Base-by-base conservation (phyloP, 2,797 vertebrate genomes). In the Labroides dimidiatus region DNA sequence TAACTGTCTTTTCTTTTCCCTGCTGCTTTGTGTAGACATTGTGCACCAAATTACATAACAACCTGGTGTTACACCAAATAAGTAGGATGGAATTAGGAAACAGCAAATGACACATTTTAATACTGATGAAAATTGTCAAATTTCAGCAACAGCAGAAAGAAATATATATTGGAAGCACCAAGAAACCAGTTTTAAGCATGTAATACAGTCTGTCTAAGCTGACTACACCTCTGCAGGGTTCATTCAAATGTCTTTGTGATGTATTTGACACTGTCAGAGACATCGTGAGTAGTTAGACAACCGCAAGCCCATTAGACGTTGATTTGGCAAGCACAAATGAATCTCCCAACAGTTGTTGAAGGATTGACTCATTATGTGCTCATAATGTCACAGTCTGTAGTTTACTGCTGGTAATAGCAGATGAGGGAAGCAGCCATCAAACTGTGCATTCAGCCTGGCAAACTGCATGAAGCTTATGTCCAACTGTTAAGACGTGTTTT, bases 311-410 rank as follows among this genome's bases (percentile, higher is more conserved):
- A 77, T 84, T 52, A 59, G 56, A 59, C 6, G 14, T 75, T 65
- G 33, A 75, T 80, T 62, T 75, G 56, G 43, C 37, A 15, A 4
- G n/a, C 30, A 24, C 45, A 58, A 65, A 51, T 33, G 0, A 37
- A 55, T 68, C 49, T 56, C 41, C 49, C 47, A 37, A 45, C 24
- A 55, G 49, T 75, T 55, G 66, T 80, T 79, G 66, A 69, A 55
- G 7, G 37, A 61, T 36, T 81, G 71, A 81, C 51, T 72, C 70
- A 76, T 65, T 19, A 10, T 53, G 48, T 49, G 66, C 37, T 73
- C 77, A 70, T 76, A 59, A 75, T 63, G 69, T 17, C 51, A 27
- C 67, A 65, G 53, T 75, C 67, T 83, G 76, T 69, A 61, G 24
- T 72, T 72, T 52, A 63, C 49, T 69, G 55, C 59, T 65, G 52